Evolutionary conservation across 2,797 vertebrate genomes (phyloP).

Genomic region (Sitta carolinensis): DNA sequence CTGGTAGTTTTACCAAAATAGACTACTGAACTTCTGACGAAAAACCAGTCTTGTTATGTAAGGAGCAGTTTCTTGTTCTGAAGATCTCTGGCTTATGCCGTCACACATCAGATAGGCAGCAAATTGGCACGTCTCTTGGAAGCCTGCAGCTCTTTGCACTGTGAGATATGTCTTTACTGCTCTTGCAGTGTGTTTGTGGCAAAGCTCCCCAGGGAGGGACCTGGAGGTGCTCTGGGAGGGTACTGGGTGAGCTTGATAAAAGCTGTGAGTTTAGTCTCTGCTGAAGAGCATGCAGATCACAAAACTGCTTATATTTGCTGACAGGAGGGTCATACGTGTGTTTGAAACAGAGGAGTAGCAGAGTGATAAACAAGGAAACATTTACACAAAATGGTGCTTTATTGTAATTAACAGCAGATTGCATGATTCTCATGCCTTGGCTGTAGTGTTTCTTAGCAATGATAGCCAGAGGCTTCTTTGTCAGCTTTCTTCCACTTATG

Average conservation of each 20-base stretch:
- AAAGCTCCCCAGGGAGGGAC: not conserved
- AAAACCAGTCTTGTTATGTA: not conserved
- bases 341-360: not conserved
- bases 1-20: not conserved
- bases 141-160: not conserved
- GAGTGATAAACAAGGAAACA: not conserved
- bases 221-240: not conserved
- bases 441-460: rapidly evolving
- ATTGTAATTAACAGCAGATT: not conserved
- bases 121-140: not conserved
- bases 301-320: rapidly evolving
- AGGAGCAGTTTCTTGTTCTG: not conserved
- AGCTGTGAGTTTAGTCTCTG: not conserved
- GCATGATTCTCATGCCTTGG: not conserved
- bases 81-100: not conserved
- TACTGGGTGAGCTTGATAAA: not conserved
- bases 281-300: not conserved
- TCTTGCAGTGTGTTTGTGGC: not conserved
- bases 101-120: not conserved
- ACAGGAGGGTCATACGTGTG: not conserved
- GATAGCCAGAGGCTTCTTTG: not conserved
- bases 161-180: not conserved
- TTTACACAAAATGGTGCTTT: not conserved
- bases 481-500: not conserved
- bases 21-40: not conserved